phyloP scores from a whole-genome alignment of 2,888 invertebrate species.

The Ernsta delagoae region DNA sequence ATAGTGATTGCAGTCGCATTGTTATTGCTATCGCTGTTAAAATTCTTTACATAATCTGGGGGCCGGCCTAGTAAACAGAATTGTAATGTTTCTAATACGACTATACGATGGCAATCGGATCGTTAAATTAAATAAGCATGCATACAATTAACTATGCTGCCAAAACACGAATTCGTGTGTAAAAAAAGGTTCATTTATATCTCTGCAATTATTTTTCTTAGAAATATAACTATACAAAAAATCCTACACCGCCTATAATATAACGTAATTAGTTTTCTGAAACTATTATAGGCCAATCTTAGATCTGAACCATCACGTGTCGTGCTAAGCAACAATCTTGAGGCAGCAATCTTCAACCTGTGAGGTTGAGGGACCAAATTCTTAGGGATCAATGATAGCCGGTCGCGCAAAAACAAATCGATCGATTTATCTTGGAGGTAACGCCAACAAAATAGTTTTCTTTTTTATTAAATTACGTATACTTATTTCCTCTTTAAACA shows the following conservation, averaged over 20 bases:
- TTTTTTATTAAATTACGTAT: too few relatives aligned
- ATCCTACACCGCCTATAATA: not conserved
- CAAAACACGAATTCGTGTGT: too few relatives aligned
- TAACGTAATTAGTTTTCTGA: not conserved
- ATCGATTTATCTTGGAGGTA: conserved; percentile 9
- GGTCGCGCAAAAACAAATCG: conserved; percentile 22
- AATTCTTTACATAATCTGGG: too few relatives aligned
- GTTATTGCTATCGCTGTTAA: too few relatives aligned
- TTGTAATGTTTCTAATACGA: too few relatives aligned
- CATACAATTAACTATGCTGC: too few relatives aligned
- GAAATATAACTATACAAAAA: not conserved
- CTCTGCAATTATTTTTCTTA: not conserved
- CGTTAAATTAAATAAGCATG: too few relatives aligned
- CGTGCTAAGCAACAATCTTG: not conserved
- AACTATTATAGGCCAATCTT: conserved; percentile 17
- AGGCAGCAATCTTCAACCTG: conserved; percentile 15
- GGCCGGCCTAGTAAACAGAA: too few relatives aligned
- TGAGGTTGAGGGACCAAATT: conserved; percentile 15
- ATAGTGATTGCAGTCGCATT: too few relatives aligned
- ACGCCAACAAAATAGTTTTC: conserved; percentile 10
- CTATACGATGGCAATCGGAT: too few relatives aligned
- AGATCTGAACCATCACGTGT: conserved; percentile 22
- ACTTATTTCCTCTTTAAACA: too few relatives aligned
- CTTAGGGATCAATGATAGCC: conserved; percentile 12
- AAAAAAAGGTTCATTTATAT: not conserved